Conservation (phyloP, 2,113 vertebrate species). For the Petrocephalus zakoni region DNA sequence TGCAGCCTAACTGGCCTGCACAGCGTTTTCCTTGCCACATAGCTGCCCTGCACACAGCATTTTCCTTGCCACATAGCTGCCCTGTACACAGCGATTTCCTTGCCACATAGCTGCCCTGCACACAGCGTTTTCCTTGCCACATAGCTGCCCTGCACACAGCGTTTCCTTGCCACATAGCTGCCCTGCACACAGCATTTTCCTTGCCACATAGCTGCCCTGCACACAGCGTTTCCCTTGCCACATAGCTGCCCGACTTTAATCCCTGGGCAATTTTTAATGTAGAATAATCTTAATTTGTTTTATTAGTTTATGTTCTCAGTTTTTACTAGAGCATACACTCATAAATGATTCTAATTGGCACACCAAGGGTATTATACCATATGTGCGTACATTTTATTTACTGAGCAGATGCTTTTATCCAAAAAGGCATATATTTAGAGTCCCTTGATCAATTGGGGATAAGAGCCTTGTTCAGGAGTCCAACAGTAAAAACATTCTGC, state of each 20-base stretch:
- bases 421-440: not conserved
- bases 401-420: not conserved
- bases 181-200: not conserved
- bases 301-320: not conserved
- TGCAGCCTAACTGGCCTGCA: not conserved
- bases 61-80: not conserved
- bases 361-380: not conserved
- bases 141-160: not conserved
- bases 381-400: not conserved
- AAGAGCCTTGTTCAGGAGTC: not conserved
- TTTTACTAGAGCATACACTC: not conserved
- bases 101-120: not conserved
- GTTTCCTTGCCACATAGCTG: not conserved
- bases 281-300: not conserved
- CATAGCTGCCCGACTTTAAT: not conserved
- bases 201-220: not conserved
- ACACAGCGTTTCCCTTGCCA: not conserved
- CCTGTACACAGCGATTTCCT: not conserved
- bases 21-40: not conserved
- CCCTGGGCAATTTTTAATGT: not conserved
- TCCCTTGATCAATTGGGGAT: not conserved
- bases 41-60: not conserved
- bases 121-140: not conserved
- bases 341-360: not conserved
- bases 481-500: not conserved